phyloP scores from a whole-genome alignment of 2,113 vertebrate species.

The Panurus biarmicus region DNA sequence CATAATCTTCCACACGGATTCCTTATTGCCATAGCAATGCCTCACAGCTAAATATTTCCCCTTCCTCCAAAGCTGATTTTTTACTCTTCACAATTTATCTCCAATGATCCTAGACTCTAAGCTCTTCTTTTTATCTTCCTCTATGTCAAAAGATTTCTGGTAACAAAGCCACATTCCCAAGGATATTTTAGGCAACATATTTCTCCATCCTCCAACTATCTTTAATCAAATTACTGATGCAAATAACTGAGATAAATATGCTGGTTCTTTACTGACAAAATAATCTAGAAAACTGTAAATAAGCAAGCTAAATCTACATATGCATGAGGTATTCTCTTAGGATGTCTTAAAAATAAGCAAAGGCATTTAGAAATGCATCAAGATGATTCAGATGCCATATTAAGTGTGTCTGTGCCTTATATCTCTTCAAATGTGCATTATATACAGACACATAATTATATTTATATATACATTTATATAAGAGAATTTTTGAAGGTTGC shows the following conservation, averaged over 20 bases:
- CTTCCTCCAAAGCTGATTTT: constrained; percentile 51
- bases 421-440: neutral
- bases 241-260: constrained; percentile 37
- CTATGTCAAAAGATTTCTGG: constrained; percentile 12
- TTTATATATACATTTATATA: neutral
- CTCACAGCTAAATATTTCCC: constrained; percentile 45
- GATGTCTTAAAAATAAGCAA: neutral
- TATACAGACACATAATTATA: neutral
- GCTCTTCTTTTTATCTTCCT: constrained; percentile 48
- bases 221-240: constrained; percentile 46
- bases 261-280: constrained; percentile 3
- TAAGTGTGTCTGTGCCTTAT: neutral
- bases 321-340: neutral
- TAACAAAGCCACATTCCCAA: constrained; percentile 29
- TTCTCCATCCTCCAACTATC: constrained; percentile 9
- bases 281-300: constrained; percentile 35
- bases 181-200: neutral
- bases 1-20: constrained; percentile 18
- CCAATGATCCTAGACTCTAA: constrained; percentile 30
- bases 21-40: constrained; percentile 49
- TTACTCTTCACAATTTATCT: constrained; percentile 40
- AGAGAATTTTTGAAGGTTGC: neutral
- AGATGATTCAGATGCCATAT: neutral
- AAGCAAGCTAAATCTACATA: constrained; percentile 2
- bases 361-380: neutral